A percentile compares a stretch with the other conserved stretches of the same genome.
Conservation (phyloP, 2,113 vertebrate genomes). For the Typhlomys cinereus region DNA sequence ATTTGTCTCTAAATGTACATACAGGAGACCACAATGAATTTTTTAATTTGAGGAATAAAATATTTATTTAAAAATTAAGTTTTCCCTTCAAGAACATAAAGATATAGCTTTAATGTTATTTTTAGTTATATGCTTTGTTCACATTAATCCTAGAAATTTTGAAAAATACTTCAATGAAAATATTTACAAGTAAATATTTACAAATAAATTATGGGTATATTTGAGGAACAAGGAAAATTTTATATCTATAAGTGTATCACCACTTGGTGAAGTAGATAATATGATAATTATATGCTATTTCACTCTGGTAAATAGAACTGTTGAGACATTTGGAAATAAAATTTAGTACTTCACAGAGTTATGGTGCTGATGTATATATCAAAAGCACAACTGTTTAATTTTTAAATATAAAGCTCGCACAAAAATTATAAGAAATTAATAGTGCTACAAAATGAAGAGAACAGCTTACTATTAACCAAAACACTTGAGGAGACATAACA, state of each 20-base stretch:
- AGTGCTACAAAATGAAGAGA: constrained; percentile 76
- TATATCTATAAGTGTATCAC: constrained; percentile 59
- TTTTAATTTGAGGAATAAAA: constrained; percentile 52
- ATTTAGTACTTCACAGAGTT: constrained; percentile 80
- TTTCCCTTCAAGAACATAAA: constrained; percentile 54
- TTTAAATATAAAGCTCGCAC: constrained; percentile 80
- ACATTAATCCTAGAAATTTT: constrained; percentile 31
- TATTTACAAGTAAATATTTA: constrained; percentile 75
- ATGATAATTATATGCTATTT: constrained; percentile 81
- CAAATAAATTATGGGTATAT: constrained; percentile 63
- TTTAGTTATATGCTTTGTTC: constrained; percentile 24
- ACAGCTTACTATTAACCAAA: constrained; percentile 81
- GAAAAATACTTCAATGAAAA: constrained; percentile 49
- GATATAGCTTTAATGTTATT: neutral
- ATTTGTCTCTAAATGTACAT: constrained; percentile 54
- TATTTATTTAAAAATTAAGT: neutral
- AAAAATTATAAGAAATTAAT: constrained; percentile 81
- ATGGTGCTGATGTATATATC: constrained; percentile 76
- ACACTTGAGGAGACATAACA: constrained; percentile 77
- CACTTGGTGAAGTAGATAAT: constrained; percentile 79
- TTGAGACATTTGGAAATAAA: constrained; percentile 77
- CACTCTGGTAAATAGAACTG: constrained; percentile 80
- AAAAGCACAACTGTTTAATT: constrained; percentile 83
- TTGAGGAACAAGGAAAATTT: constrained; percentile 53
- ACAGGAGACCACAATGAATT: neutral